These are phyloP conservation scores for Xyrauchen texanus DNA, from an alignment of 2,113 vertebrate genomes.

Conservation along the genomic window DNA sequence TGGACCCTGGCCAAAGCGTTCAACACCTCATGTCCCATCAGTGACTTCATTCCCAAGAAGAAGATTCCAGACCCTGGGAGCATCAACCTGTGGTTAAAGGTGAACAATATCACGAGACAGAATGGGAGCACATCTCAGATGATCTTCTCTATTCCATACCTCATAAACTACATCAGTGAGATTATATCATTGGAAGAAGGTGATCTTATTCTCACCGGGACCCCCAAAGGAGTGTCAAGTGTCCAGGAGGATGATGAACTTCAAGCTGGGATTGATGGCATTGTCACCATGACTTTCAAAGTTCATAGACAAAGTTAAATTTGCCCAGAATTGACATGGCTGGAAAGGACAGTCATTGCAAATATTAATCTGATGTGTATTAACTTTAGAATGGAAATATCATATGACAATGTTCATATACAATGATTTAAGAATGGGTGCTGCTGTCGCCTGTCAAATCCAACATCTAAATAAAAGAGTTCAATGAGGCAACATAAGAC, in stretches of 20 bases:
- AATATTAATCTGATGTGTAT: no score
- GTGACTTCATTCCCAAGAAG: conserved; percentile 91
- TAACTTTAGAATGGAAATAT: no score
- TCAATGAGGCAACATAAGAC: no score
- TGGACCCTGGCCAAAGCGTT: conserved; percentile 97
- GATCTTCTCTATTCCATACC: conserved; percentile 90
- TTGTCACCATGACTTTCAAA: conserved; percentile 84
- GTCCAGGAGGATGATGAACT: conserved; percentile 86
- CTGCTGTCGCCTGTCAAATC: no score
- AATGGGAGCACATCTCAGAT: conserved; percentile 85
- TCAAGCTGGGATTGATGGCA: conserved; percentile 83
- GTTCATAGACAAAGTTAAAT: conserved; percentile 68
- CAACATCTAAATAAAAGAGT: no score
- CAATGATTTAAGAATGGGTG: no score
- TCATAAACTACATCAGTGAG: conserved; percentile 93
- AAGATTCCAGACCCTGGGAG: conserved; percentile 83
- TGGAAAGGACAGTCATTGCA: no score
- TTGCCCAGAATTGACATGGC: no score
- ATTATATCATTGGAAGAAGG: conserved; percentile 89
- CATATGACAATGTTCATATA: no score
- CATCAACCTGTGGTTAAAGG: conserved; percentile 88
- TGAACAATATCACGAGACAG: conserved; percentile 86
- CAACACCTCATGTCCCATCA: conserved; percentile 87
- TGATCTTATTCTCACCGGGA: conserved; percentile 89
- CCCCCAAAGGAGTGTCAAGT: conserved; percentile 86